Conservation (phyloP, 2,113 vertebrate genomes). For the Aythya baeri region DNA sequence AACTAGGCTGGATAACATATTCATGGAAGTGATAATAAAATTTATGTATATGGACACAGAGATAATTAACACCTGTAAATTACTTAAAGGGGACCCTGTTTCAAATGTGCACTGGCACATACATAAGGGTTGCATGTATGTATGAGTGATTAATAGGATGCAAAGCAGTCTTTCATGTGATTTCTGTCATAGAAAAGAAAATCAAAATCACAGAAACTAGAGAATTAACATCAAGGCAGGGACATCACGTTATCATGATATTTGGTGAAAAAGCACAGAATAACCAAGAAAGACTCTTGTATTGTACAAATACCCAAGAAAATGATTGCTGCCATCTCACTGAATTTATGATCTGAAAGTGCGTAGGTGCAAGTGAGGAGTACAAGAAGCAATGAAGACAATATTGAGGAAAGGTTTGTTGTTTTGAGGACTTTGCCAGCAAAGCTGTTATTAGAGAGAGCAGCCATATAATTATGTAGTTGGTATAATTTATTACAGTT, state of each 20-base stretch:
- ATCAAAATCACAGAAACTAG: background rate
- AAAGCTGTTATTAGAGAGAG: background rate
- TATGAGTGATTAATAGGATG: background rate
- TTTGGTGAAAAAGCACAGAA: background rate
- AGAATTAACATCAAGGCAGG: background rate
- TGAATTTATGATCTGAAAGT: background rate
- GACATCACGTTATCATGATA: accelerated
- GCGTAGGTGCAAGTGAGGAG: background rate
- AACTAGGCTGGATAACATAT: constrained; percentile 29
- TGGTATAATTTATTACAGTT: background rate
- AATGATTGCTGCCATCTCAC: background rate
- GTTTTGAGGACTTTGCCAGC: background rate
- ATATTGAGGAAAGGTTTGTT: background rate
- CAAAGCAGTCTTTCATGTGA: background rate
- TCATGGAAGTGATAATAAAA: constrained; percentile 53
- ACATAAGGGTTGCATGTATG: background rate
- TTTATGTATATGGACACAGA: background rate
- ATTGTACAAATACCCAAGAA: background rate
- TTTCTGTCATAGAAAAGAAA: background rate
- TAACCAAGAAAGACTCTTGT: background rate
- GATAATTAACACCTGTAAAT: constrained; percentile 57
- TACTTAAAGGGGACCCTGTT: background rate
- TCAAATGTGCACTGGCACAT: background rate
- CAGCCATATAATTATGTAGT: background rate
- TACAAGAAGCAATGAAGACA: background rate